Base-by-base conservation (phyloP, 2,113 vertebrate genomes). In the cattle (Bos taurus) region DNA sequence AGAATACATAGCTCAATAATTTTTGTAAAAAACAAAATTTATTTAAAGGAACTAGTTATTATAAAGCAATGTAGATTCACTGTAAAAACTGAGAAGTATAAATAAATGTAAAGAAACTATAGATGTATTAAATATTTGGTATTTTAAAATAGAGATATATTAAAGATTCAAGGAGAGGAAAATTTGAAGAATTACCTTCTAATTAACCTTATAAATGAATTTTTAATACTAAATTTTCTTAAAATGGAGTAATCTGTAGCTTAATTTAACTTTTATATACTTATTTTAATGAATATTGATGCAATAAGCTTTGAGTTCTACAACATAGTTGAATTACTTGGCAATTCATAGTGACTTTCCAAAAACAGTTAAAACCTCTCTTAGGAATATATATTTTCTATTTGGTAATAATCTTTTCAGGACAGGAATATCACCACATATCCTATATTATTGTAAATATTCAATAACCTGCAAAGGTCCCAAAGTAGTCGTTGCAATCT, bases 251-350 rank as follows among this genome's bases (percentile, higher is more conserved):
- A 82, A 52, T 64, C 56, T 71, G 5, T 78, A 90, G 11, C 26
- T 97, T 92, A 64, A 90, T 88, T 96, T 94, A 87, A 77, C 5
- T 94, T 97, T 94, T 52, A 77, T n/a, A 60, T 67, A 77, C 94
- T 94, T 78, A 50, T 3, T 25, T 84, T 84, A 83, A 88, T 67
- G 54, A 96, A 46, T 81, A 81, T 43, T 82, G 43, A 97, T 80
- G 78, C 33, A 56, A 64, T 82, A 90, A 84, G 92, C 6, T 62
- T 95, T 87, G 62, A 56, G 33, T 94, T 97, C 57, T 89, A 52
- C 30, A 60, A n/a, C 33, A 59, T 33, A 50, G 60, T 60, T 88
- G 23, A 91, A 71, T 96, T 96, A 88, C 60, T 74, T 92, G 78
- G 46, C 28, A 90, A 64, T 91, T 95, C 67, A 74, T 36, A 82